Percentiles rank a stretch among this genome's conserved stretches.
phyloP scores from a whole-genome alignment of 2,888 invertebrate species.

The Mythimna pallens region DNA sequence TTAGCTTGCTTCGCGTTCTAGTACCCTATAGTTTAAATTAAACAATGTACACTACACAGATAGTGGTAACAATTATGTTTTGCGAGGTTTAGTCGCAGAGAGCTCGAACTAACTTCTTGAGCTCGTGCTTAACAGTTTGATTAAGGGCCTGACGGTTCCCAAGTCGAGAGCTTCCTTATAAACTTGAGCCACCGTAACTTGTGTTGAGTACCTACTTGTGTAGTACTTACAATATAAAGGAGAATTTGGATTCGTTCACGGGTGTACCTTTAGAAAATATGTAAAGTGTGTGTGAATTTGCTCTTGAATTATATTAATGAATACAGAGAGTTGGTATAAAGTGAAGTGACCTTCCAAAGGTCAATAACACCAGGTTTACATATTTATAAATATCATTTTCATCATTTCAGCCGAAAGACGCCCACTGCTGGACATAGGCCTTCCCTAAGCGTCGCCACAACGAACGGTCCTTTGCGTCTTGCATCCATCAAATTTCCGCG shows the following conservation, averaged over 20 bases:
- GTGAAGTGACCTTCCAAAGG: neutral
- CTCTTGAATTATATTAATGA: neutral
- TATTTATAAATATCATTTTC: too few relatives aligned
- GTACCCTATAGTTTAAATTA: constrained; percentile 13
- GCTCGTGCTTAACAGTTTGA: constrained; percentile 60
- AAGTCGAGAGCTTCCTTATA: constrained; percentile 55
- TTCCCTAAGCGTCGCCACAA: too few relatives aligned
- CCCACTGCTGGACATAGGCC: too few relatives aligned
- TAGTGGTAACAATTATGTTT: constrained; percentile 60
- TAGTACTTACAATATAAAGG: constrained; percentile 37
- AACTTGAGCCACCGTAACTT: constrained; percentile 45
- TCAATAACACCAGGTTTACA: too few relatives aligned
- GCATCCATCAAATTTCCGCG: too few relatives aligned
- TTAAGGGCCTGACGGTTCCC: constrained; percentile 60
- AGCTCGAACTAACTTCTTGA: constrained; percentile 62
- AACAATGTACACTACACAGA: constrained; percentile 28
- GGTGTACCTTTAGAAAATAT: neutral
- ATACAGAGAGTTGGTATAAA: neutral
- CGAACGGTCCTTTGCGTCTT: too few relatives aligned
- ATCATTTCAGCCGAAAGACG: too few relatives aligned
- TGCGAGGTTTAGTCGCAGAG: constrained; percentile 43
- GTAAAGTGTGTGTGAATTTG: neutral
- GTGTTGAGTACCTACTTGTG: constrained; percentile 34
- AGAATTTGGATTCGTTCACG: constrained; percentile 20
- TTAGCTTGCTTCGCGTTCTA: neutral